Evolutionary conservation across 2,113 vertebrate species (phyloP).

Genomic region (Pteropus alecto): DNA sequence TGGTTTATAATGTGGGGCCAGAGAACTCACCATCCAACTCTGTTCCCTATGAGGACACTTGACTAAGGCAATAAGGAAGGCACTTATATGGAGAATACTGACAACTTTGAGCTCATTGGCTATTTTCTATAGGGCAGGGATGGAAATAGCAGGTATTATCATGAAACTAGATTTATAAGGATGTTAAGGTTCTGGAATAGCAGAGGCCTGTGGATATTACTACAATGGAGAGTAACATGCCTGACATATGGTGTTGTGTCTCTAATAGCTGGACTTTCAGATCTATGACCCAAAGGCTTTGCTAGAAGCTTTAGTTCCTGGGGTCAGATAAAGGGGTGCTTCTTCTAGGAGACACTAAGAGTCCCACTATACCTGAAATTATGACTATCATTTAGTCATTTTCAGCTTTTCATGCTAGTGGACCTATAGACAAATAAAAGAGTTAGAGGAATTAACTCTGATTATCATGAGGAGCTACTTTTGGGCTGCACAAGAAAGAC

Average conservation of each 20-base stretch:
- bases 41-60: neutral
- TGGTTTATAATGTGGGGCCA: neutral
- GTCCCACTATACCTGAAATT: neutral
- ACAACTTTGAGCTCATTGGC: neutral
- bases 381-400: neutral
- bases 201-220: neutral
- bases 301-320: neutral
- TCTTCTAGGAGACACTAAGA: neutral
- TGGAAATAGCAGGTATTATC: neutral
- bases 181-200: neutral
- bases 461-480: neutral
- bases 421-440: neutral
- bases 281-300: neutral
- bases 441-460: neutral
- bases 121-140: neutral
- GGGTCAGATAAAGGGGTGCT: neutral
- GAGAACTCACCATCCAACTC: neutral
- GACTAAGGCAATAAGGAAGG: neutral
- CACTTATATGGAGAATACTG: neutral
- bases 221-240: too few relatives aligned
- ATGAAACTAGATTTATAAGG: neutral
- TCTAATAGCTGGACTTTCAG: neutral
- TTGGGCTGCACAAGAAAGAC: neutral
- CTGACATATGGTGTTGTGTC: neutral
- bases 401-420: neutral